A percentile compares a stretch with the other conserved stretches of the same genome.
phyloP scores from a whole-genome alignment of 2,113 vertebrate genomes.

The Pelobates fuscus region DNA sequence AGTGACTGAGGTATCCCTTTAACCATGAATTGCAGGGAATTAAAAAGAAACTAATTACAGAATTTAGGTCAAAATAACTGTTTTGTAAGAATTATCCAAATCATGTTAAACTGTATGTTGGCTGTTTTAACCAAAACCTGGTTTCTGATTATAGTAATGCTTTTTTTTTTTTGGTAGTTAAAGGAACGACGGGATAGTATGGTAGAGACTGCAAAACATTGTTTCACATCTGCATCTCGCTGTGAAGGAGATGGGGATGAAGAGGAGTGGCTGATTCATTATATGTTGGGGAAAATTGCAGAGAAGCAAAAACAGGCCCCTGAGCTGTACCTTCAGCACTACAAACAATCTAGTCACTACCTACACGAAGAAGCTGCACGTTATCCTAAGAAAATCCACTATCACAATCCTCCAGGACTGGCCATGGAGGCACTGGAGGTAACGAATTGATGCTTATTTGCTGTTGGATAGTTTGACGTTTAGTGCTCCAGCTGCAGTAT shows the following conservation, averaged over 20 bases:
- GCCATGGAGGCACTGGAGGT: conserved; percentile 98
- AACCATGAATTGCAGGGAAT: too few relatives aligned
- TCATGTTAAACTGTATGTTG: too few relatives aligned
- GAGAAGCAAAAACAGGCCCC: conserved; percentile 88
- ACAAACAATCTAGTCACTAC: conserved; percentile 88
- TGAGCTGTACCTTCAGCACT: conserved; percentile 83
- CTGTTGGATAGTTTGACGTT: too few relatives aligned
- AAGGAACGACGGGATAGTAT: conserved; percentile 86
- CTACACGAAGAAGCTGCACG: conserved; percentile 94
- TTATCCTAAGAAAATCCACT: conserved; percentile 97
- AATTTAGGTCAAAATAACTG: too few relatives aligned
- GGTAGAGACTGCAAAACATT: conserved; percentile 86
- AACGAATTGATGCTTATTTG: conserved; percentile 49
- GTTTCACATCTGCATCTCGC: conserved; percentile 84
- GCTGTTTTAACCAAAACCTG: too few relatives aligned
- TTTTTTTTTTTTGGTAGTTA: conserved; percentile 73
- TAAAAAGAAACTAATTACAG: too few relatives aligned
- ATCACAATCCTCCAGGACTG: conserved; percentile 95
- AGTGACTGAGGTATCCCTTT: too few relatives aligned
- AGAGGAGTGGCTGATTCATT: conserved; percentile 98
- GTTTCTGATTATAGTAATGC: too few relatives aligned
- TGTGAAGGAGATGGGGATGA: conserved; percentile 93
- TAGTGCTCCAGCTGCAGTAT: too few relatives aligned
- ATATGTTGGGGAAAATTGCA: conserved; percentile 98
- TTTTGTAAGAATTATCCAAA: too few relatives aligned